Evolutionary conservation across 2,888 invertebrate species (phyloP), one percentile per base, ranked within the genome.

Genomic region (Callosobruchus maculatus): DNA sequence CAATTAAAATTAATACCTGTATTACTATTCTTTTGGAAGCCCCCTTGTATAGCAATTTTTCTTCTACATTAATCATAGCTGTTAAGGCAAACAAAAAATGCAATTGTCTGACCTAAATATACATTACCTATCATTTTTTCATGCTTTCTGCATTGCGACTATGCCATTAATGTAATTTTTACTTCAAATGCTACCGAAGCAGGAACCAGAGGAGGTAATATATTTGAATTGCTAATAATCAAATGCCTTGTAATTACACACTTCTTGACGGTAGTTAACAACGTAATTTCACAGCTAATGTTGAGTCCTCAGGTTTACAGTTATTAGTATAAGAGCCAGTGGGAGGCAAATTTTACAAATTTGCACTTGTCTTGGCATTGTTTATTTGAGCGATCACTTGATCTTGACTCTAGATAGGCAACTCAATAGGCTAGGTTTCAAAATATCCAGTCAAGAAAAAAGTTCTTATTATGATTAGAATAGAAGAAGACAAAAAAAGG

Each of bases 121-220:
- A 49, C 49, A 49, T 49, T 13, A 13, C 3, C 5, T 18, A 49
- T 49, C 49, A 49, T 49, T 49, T 49, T 67, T 68, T 74, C 70
- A 72, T 74, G 72, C 74, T 75, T 74, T 75, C 74, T 74, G 72
- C 73, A 68, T 20, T 68, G 21, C 21, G 20, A 9, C 9, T 68
- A 68, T 9, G 22, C 22, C 68, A 72, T 74, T 67, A 70, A 68
- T 30, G 66, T 73, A 72, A 68, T 68, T 13, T 20, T 71, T 73
- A 71, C 72, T 77, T 75, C 74, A 70, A 18, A 74, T 74, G 76
- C 76, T 73, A 69, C 73, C 67, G 68, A 72, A 66, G 67, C 70
- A 78, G 74, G 75, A 78, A 71, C 74, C 75, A 68, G 74, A 74
- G 69, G 75, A 78, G 76, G 78, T 77, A 77, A 75, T 73, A 21